A percentile compares a stretch with the other conserved stretches of the same genome.
Evolutionary conservation across 2,888 invertebrate genomes (phyloP).

Genomic region (Orthosia gothica): DNA sequence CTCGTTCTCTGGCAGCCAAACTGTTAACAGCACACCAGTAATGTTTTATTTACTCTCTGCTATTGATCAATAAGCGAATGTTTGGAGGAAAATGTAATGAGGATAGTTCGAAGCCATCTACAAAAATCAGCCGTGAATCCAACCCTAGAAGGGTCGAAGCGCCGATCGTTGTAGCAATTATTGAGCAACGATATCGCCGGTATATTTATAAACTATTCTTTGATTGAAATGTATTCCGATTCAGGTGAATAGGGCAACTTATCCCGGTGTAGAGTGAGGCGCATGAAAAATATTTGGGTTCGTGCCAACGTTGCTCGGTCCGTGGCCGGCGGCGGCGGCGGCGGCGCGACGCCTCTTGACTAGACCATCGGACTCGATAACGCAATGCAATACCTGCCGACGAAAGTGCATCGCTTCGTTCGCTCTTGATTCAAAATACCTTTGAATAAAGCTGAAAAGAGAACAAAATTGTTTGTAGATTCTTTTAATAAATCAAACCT

Average conservation of each 20-base stretch:
- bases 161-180: constrained; percentile 22
- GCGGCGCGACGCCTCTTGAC: constrained; percentile 73
- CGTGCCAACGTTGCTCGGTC: constrained; percentile 84
- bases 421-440: constrained; percentile 49
- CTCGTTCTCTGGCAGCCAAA: no score
- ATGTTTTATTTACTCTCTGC: constrained; percentile 37
- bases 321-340: constrained; percentile 75
- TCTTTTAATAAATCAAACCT: constrained; percentile 1
- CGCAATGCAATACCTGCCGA: constrained; percentile 82
- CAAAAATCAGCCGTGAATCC: constrained; percentile 6
- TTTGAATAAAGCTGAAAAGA: constrained; percentile 30
- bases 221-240: constrained; percentile 79
- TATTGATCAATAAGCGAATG: constrained; percentile 22
- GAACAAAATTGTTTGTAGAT: background rate
- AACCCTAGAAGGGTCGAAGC: constrained; percentile 11
- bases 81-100: constrained; percentile 13
- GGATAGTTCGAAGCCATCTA: constrained; percentile 5
- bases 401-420: constrained; percentile 75
- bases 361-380: constrained; percentile 79
- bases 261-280: constrained; percentile 84
- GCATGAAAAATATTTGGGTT: constrained; percentile 88
- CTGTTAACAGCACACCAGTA: constrained; percentile 11
- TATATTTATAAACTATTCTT: constrained; percentile 58
- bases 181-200: constrained; percentile 42
- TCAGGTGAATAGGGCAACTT: constrained; percentile 89